These are phyloP conservation scores for Aradus depressus DNA, from an alignment of 2,888 invertebrate genomes.

Conservation along the genomic window DNA sequence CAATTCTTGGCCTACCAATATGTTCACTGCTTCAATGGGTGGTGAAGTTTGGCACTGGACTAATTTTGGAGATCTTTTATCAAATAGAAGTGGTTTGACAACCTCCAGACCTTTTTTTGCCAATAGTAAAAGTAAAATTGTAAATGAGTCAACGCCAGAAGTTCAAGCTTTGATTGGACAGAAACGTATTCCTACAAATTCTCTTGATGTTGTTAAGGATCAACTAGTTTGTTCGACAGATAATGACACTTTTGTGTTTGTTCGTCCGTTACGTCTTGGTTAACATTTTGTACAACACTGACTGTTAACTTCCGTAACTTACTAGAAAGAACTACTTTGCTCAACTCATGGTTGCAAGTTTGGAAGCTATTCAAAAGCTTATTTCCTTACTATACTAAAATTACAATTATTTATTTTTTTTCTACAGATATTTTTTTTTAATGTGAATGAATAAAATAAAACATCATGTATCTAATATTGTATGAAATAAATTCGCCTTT, in stretches of 20 bases:
- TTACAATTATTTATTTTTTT: too few species aligned
- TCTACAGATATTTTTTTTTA: too few species aligned
- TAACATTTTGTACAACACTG: too few species aligned
- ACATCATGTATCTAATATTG: too few species aligned
- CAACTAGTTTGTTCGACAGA: conserved; percentile 19
- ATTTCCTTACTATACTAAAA: too few species aligned
- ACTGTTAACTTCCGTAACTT: too few species aligned
- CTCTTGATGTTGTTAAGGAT: conserved; percentile 21
- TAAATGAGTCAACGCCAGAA: conserved; percentile 12
- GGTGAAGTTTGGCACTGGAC: conserved; percentile 26
- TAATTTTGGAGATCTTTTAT: conserved; percentile 19
- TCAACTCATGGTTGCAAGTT: too few species aligned
- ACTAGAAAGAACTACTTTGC: too few species aligned
- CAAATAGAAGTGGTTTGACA: conserved; percentile 4
- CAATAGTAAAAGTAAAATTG: conserved; percentile 2
- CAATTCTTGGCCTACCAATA: conserved; percentile 18
- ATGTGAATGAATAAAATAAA: too few species aligned
- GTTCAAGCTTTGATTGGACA: conserved; percentile 15
- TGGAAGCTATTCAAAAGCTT: too few species aligned
- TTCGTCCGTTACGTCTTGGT: conserved; percentile 14
- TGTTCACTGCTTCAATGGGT: conserved; percentile 19
- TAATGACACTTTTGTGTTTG: conserved; percentile 22
- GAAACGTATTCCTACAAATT: conserved; percentile 21
- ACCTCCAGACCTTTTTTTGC: background rate
- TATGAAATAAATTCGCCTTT: too few species aligned